Conservation (phyloP, 2,797 vertebrate genomes). For the Sebastes aleutianus region DNA sequence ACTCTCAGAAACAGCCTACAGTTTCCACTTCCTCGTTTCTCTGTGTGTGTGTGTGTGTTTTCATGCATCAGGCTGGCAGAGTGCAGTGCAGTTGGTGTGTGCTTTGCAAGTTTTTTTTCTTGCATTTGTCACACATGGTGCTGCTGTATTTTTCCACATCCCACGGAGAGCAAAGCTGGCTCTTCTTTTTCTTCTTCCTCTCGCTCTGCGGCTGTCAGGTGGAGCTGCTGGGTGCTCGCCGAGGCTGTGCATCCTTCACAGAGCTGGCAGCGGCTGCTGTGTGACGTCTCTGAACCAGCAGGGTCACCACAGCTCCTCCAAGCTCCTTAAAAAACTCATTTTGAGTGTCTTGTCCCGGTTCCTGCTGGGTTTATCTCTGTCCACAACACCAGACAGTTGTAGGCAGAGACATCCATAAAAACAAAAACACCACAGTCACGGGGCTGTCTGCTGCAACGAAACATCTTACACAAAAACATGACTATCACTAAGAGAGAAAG, state of each 20-base stretch:
- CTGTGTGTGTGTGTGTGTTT: neutral
- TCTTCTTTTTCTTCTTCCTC: constrained; percentile 7
- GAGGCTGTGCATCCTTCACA: constrained; percentile 6
- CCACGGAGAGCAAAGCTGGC: constrained; percentile 16
- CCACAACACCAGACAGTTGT: neutral
- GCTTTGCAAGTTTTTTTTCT: neutral
- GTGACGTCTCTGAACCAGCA: constrained; percentile 19
- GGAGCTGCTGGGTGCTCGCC: constrained; percentile 20
- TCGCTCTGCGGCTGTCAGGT: constrained; percentile 25
- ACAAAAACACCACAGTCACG: neutral
- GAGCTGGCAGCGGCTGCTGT: constrained; percentile 18
- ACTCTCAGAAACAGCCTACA: neutral
- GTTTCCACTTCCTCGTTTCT: constrained; percentile 12
- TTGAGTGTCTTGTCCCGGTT: neutral
- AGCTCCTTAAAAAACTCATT: neutral
- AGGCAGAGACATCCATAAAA: neutral
- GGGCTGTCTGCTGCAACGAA: neutral
- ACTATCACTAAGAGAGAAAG: neutral
- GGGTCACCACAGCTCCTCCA: neutral
- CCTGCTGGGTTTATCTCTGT: constrained; percentile 6
- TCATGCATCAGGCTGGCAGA: neutral
- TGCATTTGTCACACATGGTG: constrained; percentile 19
- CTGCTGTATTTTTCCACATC: constrained; percentile 28
- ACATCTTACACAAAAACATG: neutral
- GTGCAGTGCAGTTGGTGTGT: neutral